Evolutionary conservation across 2,113 vertebrate species (phyloP).

Genomic region (Baryphthengus martii): DNA sequence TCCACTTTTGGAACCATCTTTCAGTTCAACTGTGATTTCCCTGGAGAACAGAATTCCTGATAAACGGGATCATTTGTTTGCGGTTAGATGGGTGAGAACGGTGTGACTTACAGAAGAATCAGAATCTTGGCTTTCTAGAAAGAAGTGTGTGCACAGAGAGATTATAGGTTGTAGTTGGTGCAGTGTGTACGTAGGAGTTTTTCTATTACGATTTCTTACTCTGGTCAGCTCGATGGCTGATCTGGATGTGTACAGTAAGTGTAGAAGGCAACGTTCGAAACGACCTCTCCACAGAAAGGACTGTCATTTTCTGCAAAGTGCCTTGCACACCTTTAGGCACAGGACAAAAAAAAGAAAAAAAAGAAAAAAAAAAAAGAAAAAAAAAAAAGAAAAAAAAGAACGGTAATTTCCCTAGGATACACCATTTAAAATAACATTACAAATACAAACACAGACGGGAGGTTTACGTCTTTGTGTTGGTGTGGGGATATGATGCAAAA

Average conservation of each 20-base stretch:
- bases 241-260: slow-evolving; percentile 34
- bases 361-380: not conserved
- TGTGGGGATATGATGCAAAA: not conserved
- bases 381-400: not conserved
- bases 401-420: not conserved
- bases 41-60: slow-evolving; percentile 54
- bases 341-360: not conserved
- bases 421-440: not conserved
- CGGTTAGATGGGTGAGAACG: slow-evolving; percentile 39
- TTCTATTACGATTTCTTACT: slow-evolving; percentile 26
- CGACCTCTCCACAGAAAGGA: not conserved
- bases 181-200: slow-evolving; percentile 49
- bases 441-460: not conserved
- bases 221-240: not conserved
- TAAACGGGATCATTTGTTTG: slow-evolving; percentile 63
- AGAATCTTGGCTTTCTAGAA: slow-evolving; percentile 59
- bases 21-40: slow-evolving; percentile 56
- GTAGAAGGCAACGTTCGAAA: slow-evolving; percentile 38
- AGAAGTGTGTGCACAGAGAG: slow-evolving; percentile 42
- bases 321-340: slow-evolving; percentile 35
- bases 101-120: slow-evolving; percentile 55
- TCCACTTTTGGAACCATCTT: slow-evolving; percentile 59
- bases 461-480: not conserved
- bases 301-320: slow-evolving; percentile 13
- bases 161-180: slow-evolving; percentile 46